Evolutionary conservation across 2,797 vertebrate species (phyloP).

Genomic region (Cercopithecus diana): DNA sequence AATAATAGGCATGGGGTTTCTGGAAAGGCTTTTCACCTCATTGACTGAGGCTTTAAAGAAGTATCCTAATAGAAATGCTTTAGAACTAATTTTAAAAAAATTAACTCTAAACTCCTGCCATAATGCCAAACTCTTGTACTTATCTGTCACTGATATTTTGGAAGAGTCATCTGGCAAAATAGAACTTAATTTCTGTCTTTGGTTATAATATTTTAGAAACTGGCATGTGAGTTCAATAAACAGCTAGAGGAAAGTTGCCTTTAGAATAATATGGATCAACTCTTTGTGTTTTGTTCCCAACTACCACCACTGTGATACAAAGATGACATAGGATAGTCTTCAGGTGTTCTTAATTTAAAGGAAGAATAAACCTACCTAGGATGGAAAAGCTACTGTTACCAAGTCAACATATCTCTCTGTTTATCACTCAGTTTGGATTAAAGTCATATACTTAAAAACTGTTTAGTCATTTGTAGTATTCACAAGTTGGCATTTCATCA

Average conservation of each 20-base stretch:
- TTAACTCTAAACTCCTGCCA: neutral
- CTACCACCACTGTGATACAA: neutral
- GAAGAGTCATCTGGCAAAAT: neutral
- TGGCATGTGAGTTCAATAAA: neutral
- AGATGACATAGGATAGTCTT: neutral
- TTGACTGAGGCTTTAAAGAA: neutral
- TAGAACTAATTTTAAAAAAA: neutral
- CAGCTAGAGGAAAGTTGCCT: neutral
- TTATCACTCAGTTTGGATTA: neutral
- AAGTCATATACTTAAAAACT: neutral
- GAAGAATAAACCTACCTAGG: neutral
- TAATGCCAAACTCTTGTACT: neutral
- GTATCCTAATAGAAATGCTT: neutral
- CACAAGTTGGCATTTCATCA: neutral
- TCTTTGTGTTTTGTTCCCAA: neutral
- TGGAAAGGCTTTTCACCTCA: neutral
- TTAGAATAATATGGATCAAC: neutral
- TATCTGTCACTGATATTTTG: neutral
- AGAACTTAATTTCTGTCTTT: neutral
- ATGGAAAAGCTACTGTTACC: neutral
- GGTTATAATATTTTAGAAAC: neutral
- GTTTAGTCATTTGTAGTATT: neutral
- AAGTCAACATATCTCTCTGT: neutral
- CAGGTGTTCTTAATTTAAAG: neutral
- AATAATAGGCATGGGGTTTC: neutral